Evolutionary conservation across 2,888 invertebrate species (phyloP).

Genomic region (Teleiodes luculella): DNA sequence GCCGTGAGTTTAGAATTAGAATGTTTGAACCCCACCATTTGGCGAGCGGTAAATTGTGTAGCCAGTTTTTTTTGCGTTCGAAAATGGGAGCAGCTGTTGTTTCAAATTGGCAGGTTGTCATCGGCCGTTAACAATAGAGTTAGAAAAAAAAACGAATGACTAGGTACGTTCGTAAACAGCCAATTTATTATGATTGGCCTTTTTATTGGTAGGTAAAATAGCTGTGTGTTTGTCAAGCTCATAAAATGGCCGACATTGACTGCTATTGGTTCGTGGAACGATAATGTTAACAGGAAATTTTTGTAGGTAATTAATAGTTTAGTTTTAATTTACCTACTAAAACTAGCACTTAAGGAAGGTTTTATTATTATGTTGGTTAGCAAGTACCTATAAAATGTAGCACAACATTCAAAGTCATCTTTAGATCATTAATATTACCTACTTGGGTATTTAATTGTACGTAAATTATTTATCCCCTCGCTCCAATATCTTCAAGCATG

Average conservation of each 20-base stretch:
- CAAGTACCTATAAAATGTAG: no score
- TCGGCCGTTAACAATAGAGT: slow-evolving; percentile 35
- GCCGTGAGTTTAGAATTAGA: slow-evolving; percentile 76
- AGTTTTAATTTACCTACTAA: slow-evolving; percentile 6
- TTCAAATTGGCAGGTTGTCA: slow-evolving; percentile 33
- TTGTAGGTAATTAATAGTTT: slow-evolving; percentile 6
- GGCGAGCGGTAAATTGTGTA: slow-evolving; percentile 73
- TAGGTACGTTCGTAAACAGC: slow-evolving; percentile 18
- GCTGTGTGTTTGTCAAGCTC: slow-evolving; percentile 19
- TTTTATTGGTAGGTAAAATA: slow-evolving; percentile 23
- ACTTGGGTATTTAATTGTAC: no score
- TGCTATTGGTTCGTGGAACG: slow-evolving; percentile 7
- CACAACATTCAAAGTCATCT: not conserved
- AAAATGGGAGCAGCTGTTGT: slow-evolving; percentile 62
- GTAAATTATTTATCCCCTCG: no score
- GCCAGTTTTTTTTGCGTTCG: slow-evolving; percentile 59
- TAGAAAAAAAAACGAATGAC: slow-evolving; percentile 36
- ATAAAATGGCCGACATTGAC: slow-evolving; percentile 17
- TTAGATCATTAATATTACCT: not conserved
- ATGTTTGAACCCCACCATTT: slow-evolving; percentile 77
- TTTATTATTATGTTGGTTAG: not conserved
- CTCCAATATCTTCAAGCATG: no score
- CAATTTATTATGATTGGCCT: slow-evolving; percentile 26
- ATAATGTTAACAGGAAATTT: slow-evolving; percentile 16
- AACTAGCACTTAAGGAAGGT: slow-evolving; percentile 7